Evolutionary conservation across 2,888 invertebrate species (phyloP).

Genomic region (Nomada goodeniana): DNA sequence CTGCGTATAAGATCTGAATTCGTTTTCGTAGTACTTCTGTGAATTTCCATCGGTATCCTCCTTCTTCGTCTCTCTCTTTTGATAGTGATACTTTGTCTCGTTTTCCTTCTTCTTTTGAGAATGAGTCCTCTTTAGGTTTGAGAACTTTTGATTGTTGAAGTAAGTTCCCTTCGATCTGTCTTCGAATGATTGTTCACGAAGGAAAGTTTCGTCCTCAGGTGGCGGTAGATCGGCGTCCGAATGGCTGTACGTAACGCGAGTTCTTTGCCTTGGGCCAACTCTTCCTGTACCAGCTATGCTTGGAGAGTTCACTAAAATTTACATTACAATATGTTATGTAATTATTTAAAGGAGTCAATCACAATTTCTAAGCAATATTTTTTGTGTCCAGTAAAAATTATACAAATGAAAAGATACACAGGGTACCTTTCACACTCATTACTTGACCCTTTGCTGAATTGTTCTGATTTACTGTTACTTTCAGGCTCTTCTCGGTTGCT

Average conservation of each 20-base stretch:
- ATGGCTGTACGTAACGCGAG: constrained; percentile 79
- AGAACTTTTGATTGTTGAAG: constrained; percentile 69
- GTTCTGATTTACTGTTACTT: constrained; percentile 76
- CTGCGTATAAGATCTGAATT: constrained; percentile 31
- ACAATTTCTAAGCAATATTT: neutral
- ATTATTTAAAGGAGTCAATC: neutral
- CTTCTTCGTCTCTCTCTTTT: constrained; percentile 62
- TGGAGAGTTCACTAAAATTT: constrained; percentile 81
- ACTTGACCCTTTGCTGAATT: constrained; percentile 74
- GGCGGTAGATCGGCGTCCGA: constrained; percentile 73
- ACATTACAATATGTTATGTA: neutral
- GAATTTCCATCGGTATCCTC: constrained; percentile 53
- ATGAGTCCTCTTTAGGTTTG: constrained; percentile 70
- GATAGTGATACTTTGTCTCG: constrained; percentile 65
- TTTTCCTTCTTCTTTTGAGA: constrained; percentile 71
- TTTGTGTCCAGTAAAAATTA: neutral
- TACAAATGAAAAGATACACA: neutral
- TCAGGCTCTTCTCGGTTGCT: constrained; percentile 77
- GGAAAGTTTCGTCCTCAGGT: constrained; percentile 65
- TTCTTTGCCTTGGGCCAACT: constrained; percentile 83
- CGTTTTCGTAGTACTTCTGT: constrained; percentile 50
- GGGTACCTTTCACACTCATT: constrained; percentile 81
- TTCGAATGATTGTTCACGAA: constrained; percentile 76
- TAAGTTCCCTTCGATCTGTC: constrained; percentile 70
- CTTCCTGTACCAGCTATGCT: constrained; percentile 83